These are phyloP conservation scores for Hyphantria cunea DNA, from an alignment of 1,140 invertebrate species.

Conservation along the genomic window DNA sequence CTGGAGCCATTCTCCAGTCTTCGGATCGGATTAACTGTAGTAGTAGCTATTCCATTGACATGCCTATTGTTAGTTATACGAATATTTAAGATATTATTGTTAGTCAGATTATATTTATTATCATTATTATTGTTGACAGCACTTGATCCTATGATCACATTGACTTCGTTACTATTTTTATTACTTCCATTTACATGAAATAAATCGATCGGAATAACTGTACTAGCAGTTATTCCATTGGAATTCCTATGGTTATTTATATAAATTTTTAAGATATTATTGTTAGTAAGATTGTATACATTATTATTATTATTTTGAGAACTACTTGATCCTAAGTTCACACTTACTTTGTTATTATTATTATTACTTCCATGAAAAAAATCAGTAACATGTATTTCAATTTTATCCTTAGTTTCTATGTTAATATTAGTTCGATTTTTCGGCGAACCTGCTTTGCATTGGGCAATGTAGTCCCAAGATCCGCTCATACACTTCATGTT, in stretches of 20 bases:
- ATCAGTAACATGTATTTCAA: background rate
- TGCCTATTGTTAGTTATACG: background rate
- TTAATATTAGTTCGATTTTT: conserved; percentile 37
- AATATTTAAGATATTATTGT: background rate
- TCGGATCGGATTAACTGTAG: background rate
- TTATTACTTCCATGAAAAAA: background rate
- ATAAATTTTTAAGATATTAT: background rate
- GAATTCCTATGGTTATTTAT: background rate
- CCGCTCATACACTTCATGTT: conserved; percentile 56
- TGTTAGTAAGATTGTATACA: background rate
- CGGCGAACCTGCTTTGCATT: conserved; percentile 40
- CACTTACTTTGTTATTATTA: background rate
- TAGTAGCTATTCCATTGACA: background rate
- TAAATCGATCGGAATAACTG: conserved; percentile 5
- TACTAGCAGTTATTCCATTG: background rate
- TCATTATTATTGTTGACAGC: background rate
- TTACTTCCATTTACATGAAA: too few species aligned
- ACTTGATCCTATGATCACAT: too few species aligned
- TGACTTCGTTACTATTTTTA: too few species aligned
- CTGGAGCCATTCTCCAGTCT: conserved; percentile 33
- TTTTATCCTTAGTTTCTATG: conserved; percentile 29
- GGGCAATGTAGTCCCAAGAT: conserved; percentile 54
- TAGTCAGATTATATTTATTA: background rate
- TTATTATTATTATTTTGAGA: background rate
- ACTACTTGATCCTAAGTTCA: background rate